Base-by-base conservation (phyloP, 1,140 invertebrate genomes). In the Daktulosphaira vitifoliae region DNA sequence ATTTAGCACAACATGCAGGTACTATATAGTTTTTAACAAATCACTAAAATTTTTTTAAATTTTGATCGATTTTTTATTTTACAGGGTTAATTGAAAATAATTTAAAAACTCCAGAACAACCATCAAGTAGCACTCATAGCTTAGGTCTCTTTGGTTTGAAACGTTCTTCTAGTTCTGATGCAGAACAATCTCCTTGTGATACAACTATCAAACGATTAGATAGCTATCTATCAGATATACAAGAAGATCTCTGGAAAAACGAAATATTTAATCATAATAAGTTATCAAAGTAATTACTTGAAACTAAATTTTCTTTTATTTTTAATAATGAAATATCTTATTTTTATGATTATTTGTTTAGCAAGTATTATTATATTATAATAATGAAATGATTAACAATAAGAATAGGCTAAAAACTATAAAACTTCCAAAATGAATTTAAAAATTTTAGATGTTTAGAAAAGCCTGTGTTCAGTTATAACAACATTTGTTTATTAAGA, bases 201-300 rank as follows among this genome's bases (percentile, higher is more conserved):
- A 22, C 42, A 3, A 62, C 56, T 33, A 62, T 62, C 20, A 44
- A 18, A 15, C 56, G 56, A 18, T 42, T 62, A 18, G 56, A 62
- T 48, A 62, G 56, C 46, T 62, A 46, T 62, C 7, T 62, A 62
- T 62, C 56, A 22, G 56, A 62, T 33, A 62, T 62, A n/a, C 44
- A 62, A 62, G 56, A 62, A 62, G 56, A 39, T 29, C 38, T 62
- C 8, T 62, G 39, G 22, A 48, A 42, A 9, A 62, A 39, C 15
- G 56, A 62, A 6, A 62, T 25, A n/a, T 25, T 39, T 48, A 39
- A 62, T 48, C 20, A 46, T 20, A 46, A 39, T 25, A 62, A 29
- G 42, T 1, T 2, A 1, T 46, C 56, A 29, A 62, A 62, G 56
- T 62, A 62, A 62, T 33, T 7, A 20, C 26, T 20, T 15, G 15